Base-by-base conservation (phyloP, 2,888 invertebrate species). In the Gastracanthus pulcherrimus region DNA sequence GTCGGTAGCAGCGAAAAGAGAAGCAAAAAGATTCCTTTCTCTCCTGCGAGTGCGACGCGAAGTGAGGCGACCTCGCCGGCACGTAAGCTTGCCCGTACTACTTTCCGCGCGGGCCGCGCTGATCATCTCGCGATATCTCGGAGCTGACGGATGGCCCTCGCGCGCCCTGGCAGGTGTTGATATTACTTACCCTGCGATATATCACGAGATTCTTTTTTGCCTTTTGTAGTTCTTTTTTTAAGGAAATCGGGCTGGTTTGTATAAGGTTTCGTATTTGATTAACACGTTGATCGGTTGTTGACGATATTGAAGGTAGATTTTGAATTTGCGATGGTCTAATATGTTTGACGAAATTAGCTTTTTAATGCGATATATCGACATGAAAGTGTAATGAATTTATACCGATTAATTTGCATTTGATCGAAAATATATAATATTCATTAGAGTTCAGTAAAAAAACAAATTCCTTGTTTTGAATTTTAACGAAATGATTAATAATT, bases 101-200 rank as follows among this genome's bases (percentile, higher is more conserved):
- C 62, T 36, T 62, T 62, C 34, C 45, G n/a, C 45, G 45, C 45
- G n/a, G n/a, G 23, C 23, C 23, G 16, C 55, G 55, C 55, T n/a
- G 34, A 34, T 62, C 19, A 19, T 19, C 9, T 9, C 34, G 55
- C 36, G 70, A 51, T 41, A 41, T n/a, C 16, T 9, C 66, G 6
- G 19, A 5, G 19, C 36, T 55, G 55, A 34, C 70, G 55, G 34
- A 36, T 55, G 36, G n/a, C 51, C 19, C 36, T 70, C 51, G 31
- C 36, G 26, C 5, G 45, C 36, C 9, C 3, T 11, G 71, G 45
- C 72, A 72, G 72, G 72, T 62, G 72, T 72, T 72, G 72, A 72
- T 72, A 31, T 62, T n/a, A 26, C 19, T 34, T 69, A 36, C 29
- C 29, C 60, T 60, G 3, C n/a, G 16, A 11, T 31, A 16, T 16